Evolutionary conservation across 2,797 vertebrate genomes (phyloP).

Genomic region (Clamator glandarius): DNA sequence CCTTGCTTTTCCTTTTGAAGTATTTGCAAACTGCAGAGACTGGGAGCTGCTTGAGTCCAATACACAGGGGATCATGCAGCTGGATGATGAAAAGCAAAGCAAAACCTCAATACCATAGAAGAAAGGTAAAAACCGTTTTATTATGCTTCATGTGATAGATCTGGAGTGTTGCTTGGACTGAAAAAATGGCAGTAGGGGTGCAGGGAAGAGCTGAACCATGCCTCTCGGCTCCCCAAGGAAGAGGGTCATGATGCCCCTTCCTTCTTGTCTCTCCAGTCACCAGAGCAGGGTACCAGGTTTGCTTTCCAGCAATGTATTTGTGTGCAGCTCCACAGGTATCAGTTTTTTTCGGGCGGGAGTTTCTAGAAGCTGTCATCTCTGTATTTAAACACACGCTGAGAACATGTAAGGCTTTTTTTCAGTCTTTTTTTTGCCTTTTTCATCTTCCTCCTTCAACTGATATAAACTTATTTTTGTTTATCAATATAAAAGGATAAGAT

Average conservation of each 20-base stretch:
- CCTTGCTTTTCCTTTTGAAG: too few relatives aligned
- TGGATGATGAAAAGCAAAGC: neutral
- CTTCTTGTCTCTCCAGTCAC: neutral
- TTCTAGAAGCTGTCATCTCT: neutral
- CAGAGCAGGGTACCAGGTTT: accelerated
- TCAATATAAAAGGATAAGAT: neutral
- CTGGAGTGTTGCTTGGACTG: neutral
- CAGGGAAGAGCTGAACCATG: neutral
- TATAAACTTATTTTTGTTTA: neutral
- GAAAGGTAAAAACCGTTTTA: neutral
- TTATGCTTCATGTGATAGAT: neutral
- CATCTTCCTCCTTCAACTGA: neutral
- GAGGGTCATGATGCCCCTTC: neutral
- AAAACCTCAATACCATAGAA: neutral
- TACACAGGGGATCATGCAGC: neutral
- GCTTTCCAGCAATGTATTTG: neutral
- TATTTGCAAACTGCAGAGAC: neutral
- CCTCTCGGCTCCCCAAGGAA: too few relatives aligned
- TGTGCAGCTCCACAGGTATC: neutral
- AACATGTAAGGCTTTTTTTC: neutral
- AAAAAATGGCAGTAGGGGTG: neutral
- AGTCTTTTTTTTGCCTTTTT: accelerated
- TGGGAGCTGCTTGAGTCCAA: neutral
- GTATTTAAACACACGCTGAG: accelerated
- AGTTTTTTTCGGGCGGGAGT: neutral